phyloP scores from a whole-genome alignment of 2,888 invertebrate genomes.

The Caradrina kadenii region DNA sequence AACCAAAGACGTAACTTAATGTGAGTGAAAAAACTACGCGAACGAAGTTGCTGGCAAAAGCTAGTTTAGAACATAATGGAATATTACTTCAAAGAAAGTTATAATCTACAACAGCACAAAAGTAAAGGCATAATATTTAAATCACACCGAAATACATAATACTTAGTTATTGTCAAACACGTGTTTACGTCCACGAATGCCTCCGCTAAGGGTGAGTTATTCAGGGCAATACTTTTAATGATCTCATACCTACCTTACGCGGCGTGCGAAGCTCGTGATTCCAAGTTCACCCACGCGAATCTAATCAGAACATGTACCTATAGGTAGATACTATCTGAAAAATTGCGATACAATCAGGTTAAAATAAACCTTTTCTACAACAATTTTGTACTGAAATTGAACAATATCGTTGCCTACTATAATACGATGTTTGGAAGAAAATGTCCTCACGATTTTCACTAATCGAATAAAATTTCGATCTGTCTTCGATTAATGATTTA shows the following conservation, averaged over 20 bases:
- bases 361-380: slow-evolving; percentile 31
- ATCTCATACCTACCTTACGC: slow-evolving; percentile 37
- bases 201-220: slow-evolving; percentile 32
- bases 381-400: slow-evolving; percentile 38
- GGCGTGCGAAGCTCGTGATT: slow-evolving; percentile 28
- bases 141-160: slow-evolving; percentile 2
- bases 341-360: slow-evolving; percentile 43
- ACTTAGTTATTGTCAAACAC: slow-evolving; percentile 26
- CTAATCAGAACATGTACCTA: slow-evolving; percentile 37
- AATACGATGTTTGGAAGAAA: background rate
- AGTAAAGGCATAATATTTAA: background rate
- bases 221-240: slow-evolving; percentile 51
- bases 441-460: slow-evolving; percentile 3
- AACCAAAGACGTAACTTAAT: too few species aligned
- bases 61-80: background rate
- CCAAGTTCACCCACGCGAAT: slow-evolving; percentile 32
- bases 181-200: slow-evolving; percentile 14
- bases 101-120: background rate
- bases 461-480: slow-evolving; percentile 21
- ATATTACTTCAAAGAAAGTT: background rate
- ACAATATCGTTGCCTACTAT: slow-evolving; percentile 12
- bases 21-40: too few species aligned
- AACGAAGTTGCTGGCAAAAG: too few species aligned
- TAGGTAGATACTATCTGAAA: slow-evolving; percentile 10
- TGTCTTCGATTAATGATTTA: slow-evolving; percentile 29